Conservation (phyloP, 2,888 invertebrate genomes). For the Eugnorisma glareosa region DNA sequence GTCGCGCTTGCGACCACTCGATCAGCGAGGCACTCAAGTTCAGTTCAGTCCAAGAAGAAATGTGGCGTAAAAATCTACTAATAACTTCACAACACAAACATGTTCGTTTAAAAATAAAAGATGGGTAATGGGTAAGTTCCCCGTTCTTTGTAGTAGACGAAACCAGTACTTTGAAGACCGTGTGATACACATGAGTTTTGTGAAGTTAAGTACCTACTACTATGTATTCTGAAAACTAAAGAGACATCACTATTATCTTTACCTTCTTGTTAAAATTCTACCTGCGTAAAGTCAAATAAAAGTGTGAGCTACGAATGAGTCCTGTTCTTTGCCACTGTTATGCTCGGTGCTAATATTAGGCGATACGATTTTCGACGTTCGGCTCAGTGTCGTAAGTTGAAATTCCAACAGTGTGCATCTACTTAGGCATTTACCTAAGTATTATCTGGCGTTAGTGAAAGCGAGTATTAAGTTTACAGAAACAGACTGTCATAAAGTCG, state of each 20-base stretch:
- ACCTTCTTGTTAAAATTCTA: neutral
- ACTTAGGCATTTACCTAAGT: neutral
- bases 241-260: neutral
- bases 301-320: constrained; percentile 2
- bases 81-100: no score
- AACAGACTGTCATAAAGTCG: constrained; percentile 20
- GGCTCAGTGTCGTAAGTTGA: neutral
- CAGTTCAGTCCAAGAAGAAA: no score
- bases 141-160: neutral
- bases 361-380: neutral
- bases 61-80: no score
- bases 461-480: neutral
- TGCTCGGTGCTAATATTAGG: neutral
- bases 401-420: neutral
- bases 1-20: no score
- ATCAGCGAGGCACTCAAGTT: no score
- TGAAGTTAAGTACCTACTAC: neutral
- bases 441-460: neutral
- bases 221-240: neutral
- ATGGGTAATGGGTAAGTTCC: neutral
- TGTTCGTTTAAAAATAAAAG: no score
- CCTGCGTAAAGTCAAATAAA: constrained; percentile 30
- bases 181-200: neutral
- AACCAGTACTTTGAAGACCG: neutral
- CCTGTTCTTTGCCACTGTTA: constrained; percentile 23